Evolutionary conservation across 2,797 vertebrate genomes (phyloP).

Genomic region (Avahi laniger): DNA sequence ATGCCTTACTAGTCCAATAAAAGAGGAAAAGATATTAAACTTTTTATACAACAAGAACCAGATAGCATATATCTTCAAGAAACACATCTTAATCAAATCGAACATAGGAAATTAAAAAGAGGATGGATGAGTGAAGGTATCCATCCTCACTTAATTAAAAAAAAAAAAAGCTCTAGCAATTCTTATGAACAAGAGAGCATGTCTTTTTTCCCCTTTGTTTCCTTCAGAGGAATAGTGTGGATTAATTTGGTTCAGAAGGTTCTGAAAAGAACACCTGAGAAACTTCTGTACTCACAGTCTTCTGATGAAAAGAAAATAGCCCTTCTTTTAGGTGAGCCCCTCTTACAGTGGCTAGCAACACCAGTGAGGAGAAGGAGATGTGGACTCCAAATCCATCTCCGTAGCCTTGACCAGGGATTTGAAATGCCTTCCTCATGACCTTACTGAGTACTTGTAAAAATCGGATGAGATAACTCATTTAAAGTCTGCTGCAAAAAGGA

Average conservation of each 20-base stretch:
- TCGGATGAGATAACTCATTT: neutral
- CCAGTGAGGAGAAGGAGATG: neutral
- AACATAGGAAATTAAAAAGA: conserved; percentile 81
- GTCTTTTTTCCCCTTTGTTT: conserved; percentile 56
- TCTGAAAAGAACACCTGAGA: conserved; percentile 71
- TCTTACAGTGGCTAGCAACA: neutral
- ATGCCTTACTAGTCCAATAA: conserved; percentile 75
- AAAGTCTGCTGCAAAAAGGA: neutral
- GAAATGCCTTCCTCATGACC: neutral
- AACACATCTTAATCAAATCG: conserved; percentile 79
- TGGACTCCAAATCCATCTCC: neutral
- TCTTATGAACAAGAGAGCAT: conserved; percentile 52
- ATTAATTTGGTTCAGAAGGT: conserved; percentile 78
- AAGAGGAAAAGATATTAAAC: conserved; percentile 76
- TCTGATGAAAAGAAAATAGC: conserved; percentile 54
- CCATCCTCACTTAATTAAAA: conserved; percentile 76
- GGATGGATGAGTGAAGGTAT: conserved; percentile 69
- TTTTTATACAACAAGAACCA: conserved; percentile 74
- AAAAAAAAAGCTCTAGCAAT: conserved; percentile 54
- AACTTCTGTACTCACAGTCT: conserved; percentile 52
- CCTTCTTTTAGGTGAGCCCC: neutral
- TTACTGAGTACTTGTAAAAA: neutral
- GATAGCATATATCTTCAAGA: conserved; percentile 77
- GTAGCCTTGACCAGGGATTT: neutral
- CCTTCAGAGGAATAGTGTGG: conserved; percentile 58